These are phyloP conservation scores for Samia ricini DNA, from an alignment of 1,140 invertebrate species.

Conservation along the genomic window DNA sequence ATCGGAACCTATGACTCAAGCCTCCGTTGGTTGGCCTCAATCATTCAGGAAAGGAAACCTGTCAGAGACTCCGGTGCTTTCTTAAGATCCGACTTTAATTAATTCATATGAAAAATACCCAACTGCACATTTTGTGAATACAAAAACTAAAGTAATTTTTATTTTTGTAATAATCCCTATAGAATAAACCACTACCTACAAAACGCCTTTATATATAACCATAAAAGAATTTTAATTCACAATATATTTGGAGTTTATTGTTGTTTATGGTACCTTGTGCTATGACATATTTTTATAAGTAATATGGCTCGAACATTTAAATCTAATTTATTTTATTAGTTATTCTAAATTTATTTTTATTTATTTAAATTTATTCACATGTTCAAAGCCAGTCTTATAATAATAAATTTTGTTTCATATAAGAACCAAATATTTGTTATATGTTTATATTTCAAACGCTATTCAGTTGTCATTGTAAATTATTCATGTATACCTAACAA, in stretches of 20 bases:
- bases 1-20: slow-evolving; percentile 39
- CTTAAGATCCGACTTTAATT: slow-evolving; percentile 14
- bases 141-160: not conserved
- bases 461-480: too few species aligned
- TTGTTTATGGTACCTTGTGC: too few species aligned
- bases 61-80: slow-evolving; percentile 31
- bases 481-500: too few species aligned
- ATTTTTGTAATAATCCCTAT: too few species aligned
- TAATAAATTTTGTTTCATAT: too few species aligned
- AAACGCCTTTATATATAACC: too few species aligned
- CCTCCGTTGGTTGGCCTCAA: slow-evolving; percentile 30
- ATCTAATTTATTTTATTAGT: not conserved
- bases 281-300: not conserved
- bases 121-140: not conserved
- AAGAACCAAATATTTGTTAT: too few species aligned
- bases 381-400: not conserved
- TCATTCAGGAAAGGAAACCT: slow-evolving; percentile 49
- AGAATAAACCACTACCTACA: too few species aligned
- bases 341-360: not conserved
- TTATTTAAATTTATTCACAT: not conserved
- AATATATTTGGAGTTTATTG: slow-evolving; percentile 1
- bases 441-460: too few species aligned
- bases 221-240: too few species aligned
- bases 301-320: not conserved
- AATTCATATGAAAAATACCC: too few species aligned